Base-by-base conservation (phyloP, 2,888 invertebrate species). In the Itoplectis maculator region DNA sequence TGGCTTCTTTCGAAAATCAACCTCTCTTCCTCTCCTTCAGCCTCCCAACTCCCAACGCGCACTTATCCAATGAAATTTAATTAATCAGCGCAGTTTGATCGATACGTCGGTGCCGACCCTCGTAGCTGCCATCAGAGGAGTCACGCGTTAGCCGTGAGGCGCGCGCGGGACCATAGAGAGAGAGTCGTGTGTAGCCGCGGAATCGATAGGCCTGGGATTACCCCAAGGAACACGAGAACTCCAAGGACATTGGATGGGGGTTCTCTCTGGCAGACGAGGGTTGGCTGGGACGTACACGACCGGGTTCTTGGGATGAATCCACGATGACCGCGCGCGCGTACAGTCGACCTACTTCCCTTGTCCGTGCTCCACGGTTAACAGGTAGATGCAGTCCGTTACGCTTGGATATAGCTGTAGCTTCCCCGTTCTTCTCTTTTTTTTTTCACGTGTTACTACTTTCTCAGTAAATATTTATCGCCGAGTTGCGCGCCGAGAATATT, bases 331-430 rank as follows among this genome's bases (percentile, higher is more conserved):
- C n/a, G n/a, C n/a, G n/a, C n/a, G n/a, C n/a, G 76, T 80, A 86
- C 84, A 84, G 86, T 86, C 85, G 87, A 88, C 88, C 88, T 87
- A 88, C 85, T 88, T 88, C 84, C 81, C 83, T 84, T 84, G 84
- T 78, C 83, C 84, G 84, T 84, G 86, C 86, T 85, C n/a, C 13
- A 78, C 84, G 86, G 81, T 77, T 87, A 86, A 87, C 87, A 86
- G 86, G 87, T 87, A 85, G 56, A 70, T 40, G 74, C 37, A 51
- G 29, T 54, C 20, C 70, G 70, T 66, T 54, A 37, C 42, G 20
- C 11, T n/a, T n/a, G 13, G 29, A 73, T 11, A 37, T 47, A n/a
- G 11, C 11, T 11, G 47, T 2, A 7, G n/a, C n/a, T n/a, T n/a
- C n/a, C 61, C 29, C 3, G 29, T 5, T 2, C 29, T 29, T 47